phyloP scores from a whole-genome alignment of 2,888 invertebrate species.

The Agapetus fuscipes region DNA sequence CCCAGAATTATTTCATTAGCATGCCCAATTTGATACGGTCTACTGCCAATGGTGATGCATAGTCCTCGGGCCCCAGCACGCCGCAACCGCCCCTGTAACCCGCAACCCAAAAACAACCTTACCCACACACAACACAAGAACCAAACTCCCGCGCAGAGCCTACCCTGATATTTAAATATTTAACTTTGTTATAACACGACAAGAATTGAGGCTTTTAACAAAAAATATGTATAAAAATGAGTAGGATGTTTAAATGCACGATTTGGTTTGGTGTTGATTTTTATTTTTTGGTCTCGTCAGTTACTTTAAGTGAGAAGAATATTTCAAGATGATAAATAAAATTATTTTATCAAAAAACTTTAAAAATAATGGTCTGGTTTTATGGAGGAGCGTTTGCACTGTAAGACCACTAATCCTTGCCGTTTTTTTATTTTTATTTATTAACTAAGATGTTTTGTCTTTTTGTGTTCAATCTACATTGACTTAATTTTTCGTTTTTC shows the following conservation, averaged over 20 bases:
- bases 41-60: constrained; percentile 16
- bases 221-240: constrained; percentile 9
- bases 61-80: constrained; percentile 2
- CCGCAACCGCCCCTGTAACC: neutral
- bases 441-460: too few species aligned
- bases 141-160: neutral
- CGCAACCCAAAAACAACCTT: neutral
- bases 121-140: neutral
- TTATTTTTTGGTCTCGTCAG: constrained; percentile 5
- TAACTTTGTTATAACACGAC: constrained; percentile 10
- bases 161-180: constrained; percentile 5
- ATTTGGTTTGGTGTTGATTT: constrained; percentile 5
- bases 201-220: constrained; percentile 17
- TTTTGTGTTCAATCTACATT: too few species aligned
- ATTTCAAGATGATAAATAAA: constrained; percentile 11
- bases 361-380: constrained; percentile 4
- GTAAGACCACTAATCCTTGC: too few species aligned
- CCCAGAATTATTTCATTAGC: constrained; percentile 19
- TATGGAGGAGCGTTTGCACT: too few species aligned
- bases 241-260: constrained; percentile 8
- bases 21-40: constrained; percentile 20
- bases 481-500: too few species aligned
- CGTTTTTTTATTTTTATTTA: too few species aligned
- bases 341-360: constrained; percentile 7
- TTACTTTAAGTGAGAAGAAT: constrained; percentile 7